Percentiles rank a stretch among this genome's conserved stretches.
These are phyloP conservation scores for Elgonia sp. DNA, from an alignment of 2,888 invertebrate genomes.

Conservation along the genomic window DNA sequence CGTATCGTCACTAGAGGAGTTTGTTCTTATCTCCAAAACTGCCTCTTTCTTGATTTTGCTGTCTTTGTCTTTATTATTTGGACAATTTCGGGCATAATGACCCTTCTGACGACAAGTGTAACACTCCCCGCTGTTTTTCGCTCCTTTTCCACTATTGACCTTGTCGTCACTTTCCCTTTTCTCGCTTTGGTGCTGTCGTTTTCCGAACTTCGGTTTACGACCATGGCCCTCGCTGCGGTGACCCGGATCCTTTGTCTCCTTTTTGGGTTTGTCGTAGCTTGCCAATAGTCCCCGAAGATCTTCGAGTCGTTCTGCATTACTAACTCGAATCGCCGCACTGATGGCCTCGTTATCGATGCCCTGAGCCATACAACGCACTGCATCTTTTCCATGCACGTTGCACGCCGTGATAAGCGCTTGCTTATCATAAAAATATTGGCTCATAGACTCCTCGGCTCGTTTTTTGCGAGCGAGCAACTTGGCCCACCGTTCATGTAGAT, in stretches of 20 bases:
- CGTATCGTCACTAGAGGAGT: not conserved
- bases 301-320: not conserved
- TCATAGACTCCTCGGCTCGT: not conserved
- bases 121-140: not conserved
- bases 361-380: not conserved
- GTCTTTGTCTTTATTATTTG: not conserved
- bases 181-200: not conserved
- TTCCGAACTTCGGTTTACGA: not conserved
- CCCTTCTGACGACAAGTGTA: not conserved
- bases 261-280: not conserved
- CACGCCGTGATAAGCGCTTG: constrained; percentile 6
- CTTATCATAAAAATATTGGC: constrained; percentile 4
- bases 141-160: not conserved
- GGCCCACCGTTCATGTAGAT: not conserved
- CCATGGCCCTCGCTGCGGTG: not conserved
- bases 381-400: not conserved
- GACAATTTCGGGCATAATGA: not conserved
- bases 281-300: constrained; percentile 1
- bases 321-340: not conserved
- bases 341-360: not conserved
- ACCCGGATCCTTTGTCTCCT: not conserved
- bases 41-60: not conserved
- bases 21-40: not conserved
- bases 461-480: constrained; percentile 1
- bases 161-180: not conserved